Conservation (phyloP, 2,797 vertebrate species). For the Sciaenops ocellatus region DNA sequence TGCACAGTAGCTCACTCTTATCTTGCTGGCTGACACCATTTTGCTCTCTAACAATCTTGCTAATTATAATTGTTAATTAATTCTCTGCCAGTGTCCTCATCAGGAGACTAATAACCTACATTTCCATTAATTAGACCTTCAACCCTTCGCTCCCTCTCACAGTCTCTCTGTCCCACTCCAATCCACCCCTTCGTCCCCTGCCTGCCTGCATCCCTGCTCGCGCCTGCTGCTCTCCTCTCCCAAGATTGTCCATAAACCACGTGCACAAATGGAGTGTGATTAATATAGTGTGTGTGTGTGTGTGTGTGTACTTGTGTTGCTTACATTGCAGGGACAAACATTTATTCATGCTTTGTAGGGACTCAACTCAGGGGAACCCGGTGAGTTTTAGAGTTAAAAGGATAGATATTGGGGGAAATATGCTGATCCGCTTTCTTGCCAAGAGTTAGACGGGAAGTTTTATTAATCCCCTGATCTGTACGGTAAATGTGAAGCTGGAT, state of each 20-base stretch:
- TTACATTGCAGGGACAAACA: slow-evolving; percentile 26
- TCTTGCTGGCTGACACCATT: slow-evolving; percentile 87
- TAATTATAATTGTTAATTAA: slow-evolving; percentile 93
- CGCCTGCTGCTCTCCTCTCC: slow-evolving; percentile 52
- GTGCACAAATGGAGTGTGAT: slow-evolving; percentile 55
- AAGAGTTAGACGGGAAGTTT: not conserved
- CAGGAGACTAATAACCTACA: slow-evolving; percentile 92
- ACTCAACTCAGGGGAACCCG: not conserved
- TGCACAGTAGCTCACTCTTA: slow-evolving; percentile 75
- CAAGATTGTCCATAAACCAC: slow-evolving; percentile 43
- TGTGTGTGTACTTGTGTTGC: not conserved
- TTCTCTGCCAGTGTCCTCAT: slow-evolving; percentile 88
- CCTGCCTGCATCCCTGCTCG: slow-evolving; percentile 52
- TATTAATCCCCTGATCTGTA: not conserved
- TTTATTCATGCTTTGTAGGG: slow-evolving; percentile 17
- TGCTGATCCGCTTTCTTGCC: not conserved
- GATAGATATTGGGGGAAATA: slow-evolving; percentile 5
- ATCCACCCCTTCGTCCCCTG: slow-evolving; percentile 66
- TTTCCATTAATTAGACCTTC: slow-evolving; percentile 91
- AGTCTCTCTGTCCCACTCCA: slow-evolving; percentile 77
- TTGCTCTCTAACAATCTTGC: slow-evolving; percentile 91
- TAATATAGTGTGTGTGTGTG: slow-evolving; percentile 47
- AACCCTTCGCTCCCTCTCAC: slow-evolving; percentile 82
- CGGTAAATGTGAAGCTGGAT: not conserved
- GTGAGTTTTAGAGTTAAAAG: slow-evolving; percentile 22